Percentiles rank a stretch among this genome's conserved stretches.
Evolutionary conservation across 2,113 vertebrate species (phyloP).

Genomic region (Triplophysa dalaica): DNA sequence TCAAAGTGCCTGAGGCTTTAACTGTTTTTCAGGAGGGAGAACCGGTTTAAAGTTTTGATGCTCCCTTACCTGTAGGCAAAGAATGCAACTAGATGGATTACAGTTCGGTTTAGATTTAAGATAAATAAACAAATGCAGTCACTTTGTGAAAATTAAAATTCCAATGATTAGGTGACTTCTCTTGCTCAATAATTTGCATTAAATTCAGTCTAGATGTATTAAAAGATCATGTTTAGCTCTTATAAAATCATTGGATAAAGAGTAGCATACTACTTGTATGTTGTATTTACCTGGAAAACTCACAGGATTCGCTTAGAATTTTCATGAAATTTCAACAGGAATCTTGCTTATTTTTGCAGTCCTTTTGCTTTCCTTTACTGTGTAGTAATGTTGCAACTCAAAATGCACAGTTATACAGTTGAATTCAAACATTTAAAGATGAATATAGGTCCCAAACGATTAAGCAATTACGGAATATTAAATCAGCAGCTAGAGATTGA

Average conservation of each 20-base stretch:
- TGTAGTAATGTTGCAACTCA: no score
- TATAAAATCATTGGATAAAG: no score
- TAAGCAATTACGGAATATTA: conserved; percentile 20
- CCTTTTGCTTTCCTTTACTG: no score
- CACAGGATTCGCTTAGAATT: no score
- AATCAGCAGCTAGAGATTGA: conserved; percentile 11
- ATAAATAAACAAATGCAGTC: neutral
- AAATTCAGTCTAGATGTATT: no score
- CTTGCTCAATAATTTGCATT: neutral
- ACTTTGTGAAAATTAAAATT: neutral
- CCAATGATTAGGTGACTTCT: neutral
- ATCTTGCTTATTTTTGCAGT: no score
- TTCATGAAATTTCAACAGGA: no score
- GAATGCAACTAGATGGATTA: conserved; percentile 12
- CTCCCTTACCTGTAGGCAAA: neutral
- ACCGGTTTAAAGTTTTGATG: conserved; percentile 25
- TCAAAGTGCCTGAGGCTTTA: conserved; percentile 23
- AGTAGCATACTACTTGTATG: neutral
- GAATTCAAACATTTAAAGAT: neutral
- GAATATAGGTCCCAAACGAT: neutral
- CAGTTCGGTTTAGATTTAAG: neutral
- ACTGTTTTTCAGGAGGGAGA: conserved; percentile 33
- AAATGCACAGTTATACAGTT: neutral
- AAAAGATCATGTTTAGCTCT: neutral
- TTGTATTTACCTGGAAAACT: no score